Evolutionary conservation across 2,797 vertebrate species (phyloP), one percentile per base, ranked within the genome.

Genomic region (Pseudopleuronectes americanus): DNA sequence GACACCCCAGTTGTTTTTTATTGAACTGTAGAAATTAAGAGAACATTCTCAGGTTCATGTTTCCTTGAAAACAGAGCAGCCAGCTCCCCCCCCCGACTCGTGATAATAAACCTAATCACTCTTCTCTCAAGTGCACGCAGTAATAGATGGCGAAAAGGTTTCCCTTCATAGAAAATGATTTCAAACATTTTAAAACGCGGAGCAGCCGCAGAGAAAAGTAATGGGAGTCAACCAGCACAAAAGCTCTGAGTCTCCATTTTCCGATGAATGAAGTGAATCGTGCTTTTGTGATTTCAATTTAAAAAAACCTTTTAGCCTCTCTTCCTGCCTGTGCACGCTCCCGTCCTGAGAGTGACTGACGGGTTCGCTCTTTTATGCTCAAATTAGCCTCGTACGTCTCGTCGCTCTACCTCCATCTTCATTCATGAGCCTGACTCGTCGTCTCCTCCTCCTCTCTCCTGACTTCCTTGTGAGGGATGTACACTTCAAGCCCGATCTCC

Each of bases 221-320:
- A 14, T 48, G 23, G 10, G 23, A n/a, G 3, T 38, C 7, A 8
- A 36, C 33, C 8, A 36, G 9, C 33, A 36, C 33, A 9, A 36
- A 12, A 36, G 26, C 28, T 8, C 7, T 2, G 28, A 31, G 31
- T 16, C 26, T 52, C 8, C 22, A 36, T 43, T 49, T 58, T 38
- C 22, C 41, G 22, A 68, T 45, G 57, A 57, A 63, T 48, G 36
- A 57, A 49, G 14, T 16, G 10, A 77, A 62, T 73, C 36, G 19
- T 1, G 2, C 33, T 23, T 55, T 21, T 4, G 2, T 59, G 24
- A 57, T 70, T 64, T 64, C 55, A 63, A 54, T 61, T 62, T 58
- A 28, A 41, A 69, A 73, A 61, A 61, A 31, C 14, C 49, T 74
- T 78, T 77, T 57, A 78, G 52, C 59, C 31, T 38, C 6, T 19